Evolutionary conservation across 37 sponge, comb jelly and placozoan species (phyloP), one percentile per base, ranked within the genome.

Genomic region (Ianthella basta): DNA sequence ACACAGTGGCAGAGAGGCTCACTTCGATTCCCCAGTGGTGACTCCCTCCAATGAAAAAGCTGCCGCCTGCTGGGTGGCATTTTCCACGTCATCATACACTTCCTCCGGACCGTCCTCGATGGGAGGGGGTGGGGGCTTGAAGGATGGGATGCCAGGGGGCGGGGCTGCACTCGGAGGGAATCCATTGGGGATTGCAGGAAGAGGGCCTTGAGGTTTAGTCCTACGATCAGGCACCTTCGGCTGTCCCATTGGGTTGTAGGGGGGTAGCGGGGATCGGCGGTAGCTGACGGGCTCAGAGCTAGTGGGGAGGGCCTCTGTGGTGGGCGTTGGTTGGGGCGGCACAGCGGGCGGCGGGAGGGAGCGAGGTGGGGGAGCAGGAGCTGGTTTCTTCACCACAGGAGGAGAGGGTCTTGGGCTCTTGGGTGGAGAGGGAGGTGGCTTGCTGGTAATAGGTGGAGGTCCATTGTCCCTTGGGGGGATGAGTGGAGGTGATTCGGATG

Each of bases 101-200:
- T 75, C 78, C 16, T 75, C 78, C 24, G 54, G 54, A 24, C 44
- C 78, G 3, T 75, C 78, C n/a, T 19, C 44, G 1, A 41, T 50
- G 20, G 20, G 25, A 18, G 66, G 37, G 35, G 88, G 79, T 0
- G 85, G 85, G 4, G 92, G 86, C 14, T 59, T 56, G 40, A 38
- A 61, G 32, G 80, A 10, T 1, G 82, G 74, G 50, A 20, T 0
- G 29, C 37, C 5, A 0, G 44, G 81, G 24, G 81, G 56, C 1
- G 60, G 60, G 32, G 20, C 34, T 4, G 5, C n/a, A 21, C 36
- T 32, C 2, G 81, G 60, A 24, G 82, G 82, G 29, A 68, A 54
- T 16, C 55, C 38, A 18, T 59, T 80, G 32, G 70, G 70, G 8
- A 29, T 30, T 5, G 1, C 30, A 13, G n/a, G 33, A 30, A 81